Evolutionary conservation across 2,113 vertebrate species (phyloP).

Genomic region (Ptilonorhynchus violaceus): DNA sequence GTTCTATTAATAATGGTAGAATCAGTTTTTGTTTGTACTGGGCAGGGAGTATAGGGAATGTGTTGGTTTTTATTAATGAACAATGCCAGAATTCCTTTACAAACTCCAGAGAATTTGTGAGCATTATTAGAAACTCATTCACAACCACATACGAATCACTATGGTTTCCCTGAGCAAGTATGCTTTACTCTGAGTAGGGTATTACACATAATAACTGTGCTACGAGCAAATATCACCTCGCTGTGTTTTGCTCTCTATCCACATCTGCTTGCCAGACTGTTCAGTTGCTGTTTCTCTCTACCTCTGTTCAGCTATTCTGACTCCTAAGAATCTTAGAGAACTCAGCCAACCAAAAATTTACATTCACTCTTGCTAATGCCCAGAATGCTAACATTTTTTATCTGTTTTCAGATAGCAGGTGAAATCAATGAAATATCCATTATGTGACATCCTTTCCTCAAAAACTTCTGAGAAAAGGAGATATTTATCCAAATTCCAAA

Average conservation of each 20-base stretch:
- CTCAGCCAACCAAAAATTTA: not conserved
- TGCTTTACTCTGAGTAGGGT: not conserved
- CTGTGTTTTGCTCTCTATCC: not conserved
- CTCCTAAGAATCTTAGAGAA: not conserved
- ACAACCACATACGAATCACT: not conserved
- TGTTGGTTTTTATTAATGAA: not conserved
- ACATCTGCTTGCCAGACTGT: not conserved
- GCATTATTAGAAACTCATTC: conserved; percentile 32
- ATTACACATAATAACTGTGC: not conserved
- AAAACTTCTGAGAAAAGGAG: not conserved
- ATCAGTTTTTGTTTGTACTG: not conserved
- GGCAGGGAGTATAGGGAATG: not conserved
- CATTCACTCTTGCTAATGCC: not conserved
- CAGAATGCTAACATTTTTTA: not conserved
- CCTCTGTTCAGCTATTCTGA: not conserved
- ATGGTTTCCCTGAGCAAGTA: not conserved
- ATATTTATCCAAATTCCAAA: not conserved
- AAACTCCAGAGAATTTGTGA: not conserved
- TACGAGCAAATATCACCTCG: not conserved
- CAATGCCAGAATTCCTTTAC: conserved; percentile 6
- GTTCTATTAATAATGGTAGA: not conserved
- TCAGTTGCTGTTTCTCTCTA: not conserved
- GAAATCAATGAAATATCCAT: not conserved
- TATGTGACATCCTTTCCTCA: not conserved
- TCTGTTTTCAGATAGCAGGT: not conserved